phyloP scores from a whole-genome alignment of 2,113 vertebrate genomes.

The Dasyprocta punctata region DNA sequence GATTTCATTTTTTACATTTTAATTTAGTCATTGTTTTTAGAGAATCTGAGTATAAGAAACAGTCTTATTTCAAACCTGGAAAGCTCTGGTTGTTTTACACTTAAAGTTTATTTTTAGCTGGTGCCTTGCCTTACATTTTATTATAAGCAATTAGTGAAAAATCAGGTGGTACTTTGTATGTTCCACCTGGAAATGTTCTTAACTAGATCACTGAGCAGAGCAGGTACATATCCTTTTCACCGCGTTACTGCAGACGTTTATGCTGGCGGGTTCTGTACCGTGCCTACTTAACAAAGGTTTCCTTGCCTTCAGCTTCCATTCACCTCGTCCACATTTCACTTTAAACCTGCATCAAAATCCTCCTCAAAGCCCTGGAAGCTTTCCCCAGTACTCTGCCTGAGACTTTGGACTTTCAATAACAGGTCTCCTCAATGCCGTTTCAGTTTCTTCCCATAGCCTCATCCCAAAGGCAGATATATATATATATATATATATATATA shows the following conservation, averaged over 20 bases:
- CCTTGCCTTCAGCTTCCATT: neutral
- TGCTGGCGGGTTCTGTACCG: neutral
- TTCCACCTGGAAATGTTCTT: conserved; percentile 14
- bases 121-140: neutral
- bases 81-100: neutral
- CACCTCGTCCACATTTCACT: neutral
- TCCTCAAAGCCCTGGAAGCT: neutral
- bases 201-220: neutral
- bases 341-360: neutral
- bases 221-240: neutral
- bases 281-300: neutral
- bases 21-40: conserved; percentile 30
- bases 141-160: neutral
- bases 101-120: conserved; percentile 45
- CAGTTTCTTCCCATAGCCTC: neutral
- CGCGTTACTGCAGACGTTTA: neutral
- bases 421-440: neutral
- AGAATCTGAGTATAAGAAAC: neutral
- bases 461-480: too few relatives aligned
- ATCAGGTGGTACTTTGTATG: neutral
- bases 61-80: neutral
- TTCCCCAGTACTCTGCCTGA: neutral
- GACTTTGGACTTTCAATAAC: neutral
- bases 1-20: conserved; percentile 22
- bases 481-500: too few relatives aligned